Evolutionary conservation across 2,888 invertebrate species (phyloP).

Genomic region (Ophioninae sp.): DNA sequence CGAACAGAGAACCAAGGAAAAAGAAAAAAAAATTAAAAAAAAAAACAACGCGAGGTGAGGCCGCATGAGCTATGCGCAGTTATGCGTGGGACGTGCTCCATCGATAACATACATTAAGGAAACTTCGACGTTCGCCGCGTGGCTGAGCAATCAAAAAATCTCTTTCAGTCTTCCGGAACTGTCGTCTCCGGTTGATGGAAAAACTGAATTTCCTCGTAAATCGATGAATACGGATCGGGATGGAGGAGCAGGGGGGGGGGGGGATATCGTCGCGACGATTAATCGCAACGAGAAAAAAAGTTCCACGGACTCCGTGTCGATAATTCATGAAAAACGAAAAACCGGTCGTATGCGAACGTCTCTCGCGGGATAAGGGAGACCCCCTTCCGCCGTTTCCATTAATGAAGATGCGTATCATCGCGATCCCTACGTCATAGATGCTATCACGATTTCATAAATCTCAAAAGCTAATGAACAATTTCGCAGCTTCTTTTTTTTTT

Average conservation of each 20-base stretch:
- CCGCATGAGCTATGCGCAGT: constrained; percentile 53
- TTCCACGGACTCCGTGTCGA: background rate
- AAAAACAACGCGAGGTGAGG: constrained; percentile 45
- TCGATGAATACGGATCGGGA: background rate
- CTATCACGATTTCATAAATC: background rate
- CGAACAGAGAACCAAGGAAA: constrained; percentile 7
- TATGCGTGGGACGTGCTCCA: constrained; percentile 56
- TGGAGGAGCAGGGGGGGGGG: background rate
- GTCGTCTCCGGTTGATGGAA: background rate
- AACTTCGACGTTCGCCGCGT: constrained; percentile 23
- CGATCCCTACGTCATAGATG: background rate
- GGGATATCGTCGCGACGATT: background rate
- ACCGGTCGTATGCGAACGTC: background rate
- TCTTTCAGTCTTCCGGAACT: background rate
- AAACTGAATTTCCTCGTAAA: background rate
- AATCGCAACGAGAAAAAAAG: background rate
- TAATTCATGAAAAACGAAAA: background rate
- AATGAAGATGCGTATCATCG: background rate
- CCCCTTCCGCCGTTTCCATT: background rate
- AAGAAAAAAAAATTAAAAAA: constrained; percentile 8
- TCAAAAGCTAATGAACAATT: background rate
- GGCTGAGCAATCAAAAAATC: background rate
- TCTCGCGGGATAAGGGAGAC: background rate
- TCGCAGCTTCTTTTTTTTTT: background rate
- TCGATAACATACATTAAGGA: constrained; percentile 56